These are phyloP conservation scores for Kryptolebias marmoratus DNA, from an alignment of 2,113 vertebrate species.

Conservation along the genomic window DNA sequence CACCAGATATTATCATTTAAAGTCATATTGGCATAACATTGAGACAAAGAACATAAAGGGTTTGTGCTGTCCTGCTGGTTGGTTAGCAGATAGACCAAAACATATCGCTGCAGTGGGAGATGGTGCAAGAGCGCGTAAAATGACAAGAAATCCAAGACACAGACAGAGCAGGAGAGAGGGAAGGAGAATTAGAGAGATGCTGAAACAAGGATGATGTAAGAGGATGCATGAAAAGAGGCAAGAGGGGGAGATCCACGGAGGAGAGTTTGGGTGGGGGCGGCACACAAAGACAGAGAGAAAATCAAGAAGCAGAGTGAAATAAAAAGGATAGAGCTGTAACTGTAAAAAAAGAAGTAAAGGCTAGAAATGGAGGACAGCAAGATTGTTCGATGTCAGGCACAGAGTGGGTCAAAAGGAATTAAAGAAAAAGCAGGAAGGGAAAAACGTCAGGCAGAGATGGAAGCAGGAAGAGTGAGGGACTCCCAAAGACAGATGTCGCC, in stretches of 20 bases:
- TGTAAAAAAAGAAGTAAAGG: conserved; percentile 54
- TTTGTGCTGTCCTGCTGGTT: conserved; percentile 68
- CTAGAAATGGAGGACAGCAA: conserved; percentile 60
- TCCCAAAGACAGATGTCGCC: conserved; percentile 83
- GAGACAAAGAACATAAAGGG: conserved; percentile 63
- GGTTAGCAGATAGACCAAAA: conserved; percentile 74
- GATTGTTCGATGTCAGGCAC: conserved; percentile 54
- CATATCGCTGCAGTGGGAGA: conserved; percentile 73
- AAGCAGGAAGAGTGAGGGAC: conserved; percentile 74
- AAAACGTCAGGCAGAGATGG: conserved; percentile 46
- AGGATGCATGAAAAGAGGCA: conserved; percentile 72
- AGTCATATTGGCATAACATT: conserved; percentile 50
- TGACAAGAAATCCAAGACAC: conserved; percentile 64
- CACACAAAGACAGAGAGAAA: conserved; percentile 66
- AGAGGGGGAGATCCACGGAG: conserved; percentile 69
- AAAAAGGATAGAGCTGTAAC: conserved; percentile 53
- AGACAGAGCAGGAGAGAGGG: conserved; percentile 30
- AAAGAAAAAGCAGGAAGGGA: conserved; percentile 29
- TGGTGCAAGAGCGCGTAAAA: conserved; percentile 80
- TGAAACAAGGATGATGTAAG: conserved; percentile 76
- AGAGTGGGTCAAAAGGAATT: conserved; percentile 30
- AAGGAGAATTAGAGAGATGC: conserved; percentile 67
- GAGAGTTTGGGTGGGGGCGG: conserved; percentile 46
- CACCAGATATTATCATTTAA: conserved; percentile 50
- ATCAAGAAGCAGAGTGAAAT: conserved; percentile 61